These are phyloP conservation scores for Sebastes diaconus DNA, from an alignment of 2,797 vertebrate genomes.

Conservation along the genomic window DNA sequence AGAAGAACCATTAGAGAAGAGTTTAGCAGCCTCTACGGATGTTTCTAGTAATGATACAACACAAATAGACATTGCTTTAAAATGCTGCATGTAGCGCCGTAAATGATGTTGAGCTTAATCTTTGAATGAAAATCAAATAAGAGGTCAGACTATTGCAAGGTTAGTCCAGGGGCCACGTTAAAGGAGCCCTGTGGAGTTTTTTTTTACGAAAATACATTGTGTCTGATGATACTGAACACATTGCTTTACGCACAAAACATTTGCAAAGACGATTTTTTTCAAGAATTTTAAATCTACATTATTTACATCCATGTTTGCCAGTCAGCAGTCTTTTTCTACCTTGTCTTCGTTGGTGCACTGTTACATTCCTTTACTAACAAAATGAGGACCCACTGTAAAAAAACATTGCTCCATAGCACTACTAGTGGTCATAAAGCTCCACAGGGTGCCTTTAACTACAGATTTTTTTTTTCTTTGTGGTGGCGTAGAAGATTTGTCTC, in stretches of 20 bases:
- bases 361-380: too few relatives aligned
- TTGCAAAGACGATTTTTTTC: not conserved
- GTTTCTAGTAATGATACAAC: not conserved
- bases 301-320: too few relatives aligned
- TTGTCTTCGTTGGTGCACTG: not conserved
- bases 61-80: not conserved
- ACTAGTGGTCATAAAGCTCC: too few relatives aligned
- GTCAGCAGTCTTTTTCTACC: not conserved
- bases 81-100: not conserved
- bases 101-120: not conserved
- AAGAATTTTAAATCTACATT: not conserved
- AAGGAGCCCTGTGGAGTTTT: not conserved
- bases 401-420: too few relatives aligned
- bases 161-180: not conserved
- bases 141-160: not conserved
- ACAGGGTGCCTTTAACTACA: too few relatives aligned
- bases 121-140: not conserved
- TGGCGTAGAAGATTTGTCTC: not conserved
- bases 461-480: not conserved
- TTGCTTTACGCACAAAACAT: not conserved
- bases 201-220: not conserved
- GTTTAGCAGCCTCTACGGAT: not conserved
- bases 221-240: not conserved
- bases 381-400: too few relatives aligned
- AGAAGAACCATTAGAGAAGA: slow-evolving; percentile 2